Evolutionary conservation across 1,140 invertebrate species (phyloP).

Genomic region (Hyposmocoma kahamanoa): DNA sequence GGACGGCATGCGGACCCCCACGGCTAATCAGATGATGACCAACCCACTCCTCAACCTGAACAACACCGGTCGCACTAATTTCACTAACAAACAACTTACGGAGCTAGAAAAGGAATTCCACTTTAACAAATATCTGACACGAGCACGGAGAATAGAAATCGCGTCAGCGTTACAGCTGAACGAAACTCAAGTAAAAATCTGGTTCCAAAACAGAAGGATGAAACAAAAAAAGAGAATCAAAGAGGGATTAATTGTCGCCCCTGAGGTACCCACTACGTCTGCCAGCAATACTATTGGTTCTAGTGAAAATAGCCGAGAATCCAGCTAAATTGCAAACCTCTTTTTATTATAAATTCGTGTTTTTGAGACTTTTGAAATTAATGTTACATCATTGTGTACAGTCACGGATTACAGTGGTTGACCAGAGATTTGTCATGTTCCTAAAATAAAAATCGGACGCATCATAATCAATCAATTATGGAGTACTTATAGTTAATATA

Average conservation of each 20-base stretch:
- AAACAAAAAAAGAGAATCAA: slow-evolving; percentile 96
- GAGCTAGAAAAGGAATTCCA: slow-evolving; percentile 99
- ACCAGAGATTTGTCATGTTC: too few relatives aligned
- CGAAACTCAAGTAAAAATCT: slow-evolving; percentile 95
- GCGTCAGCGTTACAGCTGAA: slow-evolving; percentile 96
- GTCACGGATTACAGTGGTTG: too few relatives aligned
- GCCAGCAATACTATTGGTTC: slow-evolving; percentile 59
- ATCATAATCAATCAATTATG: too few relatives aligned
- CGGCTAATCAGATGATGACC: slow-evolving; percentile 49
- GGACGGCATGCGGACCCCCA: slow-evolving; percentile 58
- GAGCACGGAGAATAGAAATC: slow-evolving; percentile 97
- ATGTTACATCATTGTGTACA: too few relatives aligned
- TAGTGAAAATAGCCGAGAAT: slow-evolving; percentile 78
- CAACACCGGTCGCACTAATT: slow-evolving; percentile 95
- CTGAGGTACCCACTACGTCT: slow-evolving; percentile 53
- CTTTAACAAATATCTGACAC: slow-evolving; percentile 98
- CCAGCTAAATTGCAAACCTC: slow-evolving; percentile 68
- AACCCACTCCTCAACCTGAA: slow-evolving; percentile 78
- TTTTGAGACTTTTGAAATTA: background rate
- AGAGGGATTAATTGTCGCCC: slow-evolving; percentile 82
- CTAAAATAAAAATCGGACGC: too few relatives aligned
- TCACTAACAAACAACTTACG: slow-evolving; percentile 98
- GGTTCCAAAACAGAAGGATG: slow-evolving; percentile 95
- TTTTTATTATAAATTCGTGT: background rate
- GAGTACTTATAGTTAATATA: too few relatives aligned